Evolutionary conservation across 2,888 invertebrate species (phyloP).

Genomic region (Cephus pygmeus): DNA sequence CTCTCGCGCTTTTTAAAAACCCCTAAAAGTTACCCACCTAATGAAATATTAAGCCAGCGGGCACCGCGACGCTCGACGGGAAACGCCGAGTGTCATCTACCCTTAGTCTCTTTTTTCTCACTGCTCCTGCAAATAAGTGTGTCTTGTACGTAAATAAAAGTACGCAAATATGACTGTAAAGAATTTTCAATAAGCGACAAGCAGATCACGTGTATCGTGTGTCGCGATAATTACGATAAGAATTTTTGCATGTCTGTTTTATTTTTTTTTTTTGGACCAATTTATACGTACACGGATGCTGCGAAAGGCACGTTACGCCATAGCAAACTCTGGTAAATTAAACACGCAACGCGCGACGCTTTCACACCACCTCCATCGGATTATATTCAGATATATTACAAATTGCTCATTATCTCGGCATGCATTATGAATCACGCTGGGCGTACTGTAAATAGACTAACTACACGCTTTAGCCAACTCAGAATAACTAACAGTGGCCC

Average conservation of each 20-base stretch:
- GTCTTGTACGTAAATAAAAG: background rate
- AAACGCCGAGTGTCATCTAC: background rate
- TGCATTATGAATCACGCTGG: constrained; percentile 56
- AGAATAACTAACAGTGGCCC: constrained; percentile 54
- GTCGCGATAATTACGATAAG: background rate
- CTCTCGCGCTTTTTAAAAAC: constrained; percentile 51
- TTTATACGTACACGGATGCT: background rate
- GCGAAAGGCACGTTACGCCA: background rate
- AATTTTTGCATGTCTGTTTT: no score
- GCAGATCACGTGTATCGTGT: background rate
- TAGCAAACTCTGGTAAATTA: background rate
- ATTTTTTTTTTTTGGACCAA: background rate
- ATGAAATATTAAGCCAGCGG: constrained; percentile 46
- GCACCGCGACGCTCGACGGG: constrained; percentile 14
- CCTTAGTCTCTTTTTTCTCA: background rate
- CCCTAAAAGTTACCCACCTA: constrained; percentile 51
- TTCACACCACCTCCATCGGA: background rate
- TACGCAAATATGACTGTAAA: background rate
- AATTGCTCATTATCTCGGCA: constrained; percentile 60
- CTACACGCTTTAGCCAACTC: constrained; percentile 47
- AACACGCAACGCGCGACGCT: background rate
- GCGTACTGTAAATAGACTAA: constrained; percentile 54
- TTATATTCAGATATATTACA: constrained; percentile 51
- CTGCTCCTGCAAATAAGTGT: background rate
- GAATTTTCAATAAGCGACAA: background rate